Evolutionary conservation across 1,140 invertebrate genomes (phyloP).

Genomic region (Acromyrmex charruanus): DNA sequence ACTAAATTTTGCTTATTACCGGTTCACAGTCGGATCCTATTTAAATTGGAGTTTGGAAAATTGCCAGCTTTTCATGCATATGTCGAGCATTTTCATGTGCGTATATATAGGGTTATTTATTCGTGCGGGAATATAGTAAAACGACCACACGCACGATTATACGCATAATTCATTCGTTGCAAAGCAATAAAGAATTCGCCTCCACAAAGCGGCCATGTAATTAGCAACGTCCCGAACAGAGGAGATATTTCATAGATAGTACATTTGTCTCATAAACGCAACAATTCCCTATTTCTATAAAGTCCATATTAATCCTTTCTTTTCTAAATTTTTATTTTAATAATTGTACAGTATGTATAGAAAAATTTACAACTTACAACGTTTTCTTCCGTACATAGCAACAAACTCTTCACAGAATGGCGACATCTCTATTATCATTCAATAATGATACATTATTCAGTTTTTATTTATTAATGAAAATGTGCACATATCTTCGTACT

Average conservation of each 20-base stretch:
- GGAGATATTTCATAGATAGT: constrained; percentile 39
- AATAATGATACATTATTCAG: not conserved
- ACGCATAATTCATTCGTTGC: constrained; percentile 52
- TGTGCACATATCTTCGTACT: not conserved
- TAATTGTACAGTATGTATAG: not conserved
- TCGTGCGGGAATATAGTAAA: constrained; percentile 34
- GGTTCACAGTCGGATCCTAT: constrained; percentile 25
- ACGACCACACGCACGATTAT: constrained; percentile 53
- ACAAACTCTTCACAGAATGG: not conserved
- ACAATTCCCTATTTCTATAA: not conserved
- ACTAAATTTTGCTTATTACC: constrained; percentile 52
- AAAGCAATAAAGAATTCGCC: constrained; percentile 57
- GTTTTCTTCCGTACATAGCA: not conserved
- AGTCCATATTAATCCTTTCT: not conserved
- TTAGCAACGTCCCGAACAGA: constrained; percentile 45
- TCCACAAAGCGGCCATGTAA: constrained; percentile 55
- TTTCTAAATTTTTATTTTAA: not conserved
- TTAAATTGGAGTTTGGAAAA: constrained; percentile 56
- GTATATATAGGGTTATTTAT: constrained; percentile 56
- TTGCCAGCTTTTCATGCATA: constrained; percentile 43
- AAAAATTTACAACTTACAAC: not conserved
- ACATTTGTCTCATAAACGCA: constrained; percentile 26
- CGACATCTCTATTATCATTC: not conserved
- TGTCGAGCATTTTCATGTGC: constrained; percentile 40
- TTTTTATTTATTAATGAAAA: not conserved